These are phyloP conservation scores for Saccostrea cuccullata DNA, from an alignment of 1,140 invertebrate species.

Conservation along the genomic window DNA sequence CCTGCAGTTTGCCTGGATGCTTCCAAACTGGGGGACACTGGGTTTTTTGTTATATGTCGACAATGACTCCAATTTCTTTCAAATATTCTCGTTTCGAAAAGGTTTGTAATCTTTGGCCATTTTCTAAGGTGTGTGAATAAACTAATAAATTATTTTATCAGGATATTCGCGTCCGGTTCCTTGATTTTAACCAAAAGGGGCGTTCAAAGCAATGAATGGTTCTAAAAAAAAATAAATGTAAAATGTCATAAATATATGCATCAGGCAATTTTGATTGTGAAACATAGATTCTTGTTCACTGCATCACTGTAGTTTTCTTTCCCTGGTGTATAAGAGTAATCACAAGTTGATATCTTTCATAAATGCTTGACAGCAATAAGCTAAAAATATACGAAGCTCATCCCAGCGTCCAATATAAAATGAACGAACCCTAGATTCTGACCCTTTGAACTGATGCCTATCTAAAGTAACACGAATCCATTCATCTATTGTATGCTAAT, in stretches of 20 bases:
- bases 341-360: too few relatives aligned
- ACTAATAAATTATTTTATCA: background rate
- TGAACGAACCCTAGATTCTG: background rate
- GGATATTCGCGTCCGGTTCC: background rate
- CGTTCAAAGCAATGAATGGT: background rate
- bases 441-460: conserved; percentile 20
- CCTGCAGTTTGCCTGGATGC: background rate
- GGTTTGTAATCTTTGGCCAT: background rate
- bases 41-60: background rate
- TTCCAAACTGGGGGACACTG: background rate
- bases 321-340: too few relatives aligned
- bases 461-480: background rate
- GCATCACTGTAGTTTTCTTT: too few relatives aligned
- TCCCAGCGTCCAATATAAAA: too few relatives aligned
- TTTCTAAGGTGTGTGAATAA: background rate
- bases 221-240: background rate
- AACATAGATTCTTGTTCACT: too few relatives aligned
- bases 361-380: too few relatives aligned
- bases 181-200: background rate
- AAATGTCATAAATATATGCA: background rate
- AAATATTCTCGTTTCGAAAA: background rate
- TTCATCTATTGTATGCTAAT: conserved; percentile 29
- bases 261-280: too few relatives aligned
- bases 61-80: background rate
- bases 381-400: too few relatives aligned